Percentiles rank a stretch among this genome's conserved stretches.
Evolutionary conservation across 1,140 invertebrate species (phyloP).

Genomic region (Chionoecetes opilio): DNA sequence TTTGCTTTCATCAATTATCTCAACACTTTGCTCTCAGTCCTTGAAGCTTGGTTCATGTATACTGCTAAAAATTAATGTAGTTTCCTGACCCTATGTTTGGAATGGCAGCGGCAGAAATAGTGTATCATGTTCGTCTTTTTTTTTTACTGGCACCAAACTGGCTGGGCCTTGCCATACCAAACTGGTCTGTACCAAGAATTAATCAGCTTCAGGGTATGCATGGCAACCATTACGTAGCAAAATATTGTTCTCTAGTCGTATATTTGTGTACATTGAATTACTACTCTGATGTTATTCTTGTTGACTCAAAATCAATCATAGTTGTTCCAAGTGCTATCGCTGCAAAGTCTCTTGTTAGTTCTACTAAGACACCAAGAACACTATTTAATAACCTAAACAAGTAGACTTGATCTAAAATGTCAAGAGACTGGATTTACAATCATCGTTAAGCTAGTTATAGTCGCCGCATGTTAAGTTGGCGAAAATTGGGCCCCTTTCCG

Average conservation of each 20-base stretch:
- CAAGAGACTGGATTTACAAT: too few relatives aligned
- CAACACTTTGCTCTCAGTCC: background rate
- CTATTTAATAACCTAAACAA: too few relatives aligned
- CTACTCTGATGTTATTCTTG: too few relatives aligned
- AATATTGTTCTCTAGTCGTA: slow-evolving; percentile 47
- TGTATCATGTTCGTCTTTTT: slow-evolving; percentile 48
- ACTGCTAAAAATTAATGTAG: background rate
- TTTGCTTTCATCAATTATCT: background rate
- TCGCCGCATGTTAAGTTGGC: too few relatives aligned
- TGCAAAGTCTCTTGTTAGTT: too few relatives aligned
- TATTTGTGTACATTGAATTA: slow-evolving; percentile 31
- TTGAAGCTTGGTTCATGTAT: slow-evolving; percentile 37
- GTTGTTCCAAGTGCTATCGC: too few relatives aligned
- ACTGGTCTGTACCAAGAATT: slow-evolving; percentile 80
- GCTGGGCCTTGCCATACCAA: slow-evolving; percentile 81
- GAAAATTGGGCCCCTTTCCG: too few relatives aligned
- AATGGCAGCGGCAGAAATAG: slow-evolving; percentile 80
- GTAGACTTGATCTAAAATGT: too few relatives aligned
- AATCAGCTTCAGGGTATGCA: slow-evolving; percentile 79
- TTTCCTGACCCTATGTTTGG: slow-evolving; percentile 80
- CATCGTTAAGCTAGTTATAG: too few relatives aligned
- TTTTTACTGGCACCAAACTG: slow-evolving; percentile 78
- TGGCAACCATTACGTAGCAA: slow-evolving; percentile 67
- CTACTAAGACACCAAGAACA: too few relatives aligned
- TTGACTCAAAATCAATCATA: too few relatives aligned